These are phyloP conservation scores for Candidula unifasciata DNA, from an alignment of 2,888 invertebrate species.

Conservation along the genomic window DNA sequence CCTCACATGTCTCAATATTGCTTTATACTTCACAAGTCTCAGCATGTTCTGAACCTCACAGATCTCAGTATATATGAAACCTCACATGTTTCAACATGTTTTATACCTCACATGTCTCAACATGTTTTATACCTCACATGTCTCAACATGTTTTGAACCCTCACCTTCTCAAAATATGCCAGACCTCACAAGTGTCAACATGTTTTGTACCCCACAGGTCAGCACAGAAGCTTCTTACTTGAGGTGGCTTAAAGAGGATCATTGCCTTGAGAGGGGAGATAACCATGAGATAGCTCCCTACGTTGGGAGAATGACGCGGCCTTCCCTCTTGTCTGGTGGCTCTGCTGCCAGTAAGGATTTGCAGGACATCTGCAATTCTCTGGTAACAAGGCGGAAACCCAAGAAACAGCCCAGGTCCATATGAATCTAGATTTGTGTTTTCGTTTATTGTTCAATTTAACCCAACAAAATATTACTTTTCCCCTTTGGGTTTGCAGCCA, in stretches of 20 bases:
- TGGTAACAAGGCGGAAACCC: conserved; percentile 16
- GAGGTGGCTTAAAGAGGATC: conserved; percentile 57
- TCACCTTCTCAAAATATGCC: no score
- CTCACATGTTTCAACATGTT: no score
- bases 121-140: no score
- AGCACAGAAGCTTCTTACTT: conserved; percentile 61
- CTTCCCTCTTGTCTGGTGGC: not conserved
- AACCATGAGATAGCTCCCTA: not conserved
- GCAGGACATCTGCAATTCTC: conserved; percentile 50
- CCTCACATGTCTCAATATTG: no score
- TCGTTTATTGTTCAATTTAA: no score
- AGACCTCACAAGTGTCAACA: not conserved
- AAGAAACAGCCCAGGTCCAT: conserved; percentile 45
- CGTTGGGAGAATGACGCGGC: not conserved
- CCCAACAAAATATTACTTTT: no score
- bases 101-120: no score
- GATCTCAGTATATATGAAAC: no score
- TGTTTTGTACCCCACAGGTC: conserved; percentile 56
- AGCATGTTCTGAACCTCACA: no score
- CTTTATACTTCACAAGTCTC: no score
- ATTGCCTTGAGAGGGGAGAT: conserved; percentile 43
- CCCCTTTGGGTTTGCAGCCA: no score
- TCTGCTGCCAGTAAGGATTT: conserved; percentile 40
- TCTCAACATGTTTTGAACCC: no score
- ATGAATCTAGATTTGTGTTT: not conserved